These are phyloP conservation scores for Sciurus niger DNA, from an alignment of 2,113 vertebrate genomes.

Conservation along the genomic window DNA sequence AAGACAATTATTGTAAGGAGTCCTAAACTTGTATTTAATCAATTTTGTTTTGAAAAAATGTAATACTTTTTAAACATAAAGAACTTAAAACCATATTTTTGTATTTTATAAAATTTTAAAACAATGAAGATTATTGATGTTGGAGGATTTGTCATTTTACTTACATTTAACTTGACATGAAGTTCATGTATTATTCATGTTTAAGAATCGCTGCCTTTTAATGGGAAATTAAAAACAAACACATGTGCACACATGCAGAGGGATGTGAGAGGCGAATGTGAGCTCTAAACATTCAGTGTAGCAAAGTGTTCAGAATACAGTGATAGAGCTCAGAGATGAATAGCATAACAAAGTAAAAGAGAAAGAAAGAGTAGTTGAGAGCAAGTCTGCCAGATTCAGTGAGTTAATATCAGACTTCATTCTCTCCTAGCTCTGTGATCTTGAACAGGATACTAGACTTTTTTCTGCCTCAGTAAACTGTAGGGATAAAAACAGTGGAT, in stretches of 20 bases:
- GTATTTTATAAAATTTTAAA: background rate
- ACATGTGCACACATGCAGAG: too few species aligned
- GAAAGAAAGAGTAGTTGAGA: background rate
- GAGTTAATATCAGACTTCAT: rapidly evolving
- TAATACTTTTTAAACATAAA: background rate
- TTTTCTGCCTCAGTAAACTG: background rate
- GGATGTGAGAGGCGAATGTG: rapidly evolving
- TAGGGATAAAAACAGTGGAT: background rate
- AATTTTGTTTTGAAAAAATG: background rate
- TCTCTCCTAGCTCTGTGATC: background rate
- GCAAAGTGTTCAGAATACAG: background rate
- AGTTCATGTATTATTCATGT: background rate
- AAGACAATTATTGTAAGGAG: background rate
- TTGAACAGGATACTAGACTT: background rate
- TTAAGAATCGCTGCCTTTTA: background rate
- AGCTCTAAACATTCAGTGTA: background rate
- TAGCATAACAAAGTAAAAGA: background rate
- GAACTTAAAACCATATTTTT: background rate
- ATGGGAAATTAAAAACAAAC: too few species aligned
- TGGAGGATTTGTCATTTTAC: background rate
- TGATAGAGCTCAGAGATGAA: background rate
- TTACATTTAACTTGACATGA: background rate
- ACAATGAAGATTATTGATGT: background rate
- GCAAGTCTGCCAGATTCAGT: background rate
- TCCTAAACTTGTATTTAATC: background rate